Conservation (phyloP, 2,888 invertebrate species). For the Steinernema carpocapsae region DNA sequence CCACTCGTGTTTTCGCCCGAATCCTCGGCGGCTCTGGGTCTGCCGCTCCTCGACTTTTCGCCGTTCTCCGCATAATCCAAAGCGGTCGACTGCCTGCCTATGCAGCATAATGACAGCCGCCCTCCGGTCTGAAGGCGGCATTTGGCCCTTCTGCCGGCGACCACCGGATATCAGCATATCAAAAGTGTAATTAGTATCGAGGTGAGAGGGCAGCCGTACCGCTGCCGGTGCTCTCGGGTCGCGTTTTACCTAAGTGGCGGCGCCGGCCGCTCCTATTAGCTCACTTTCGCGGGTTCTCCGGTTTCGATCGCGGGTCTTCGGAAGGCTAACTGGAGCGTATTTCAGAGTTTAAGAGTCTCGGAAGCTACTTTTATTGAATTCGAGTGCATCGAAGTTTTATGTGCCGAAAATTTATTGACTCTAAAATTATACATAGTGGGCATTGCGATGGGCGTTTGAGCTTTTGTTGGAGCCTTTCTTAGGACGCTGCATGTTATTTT, state of each 20-base stretch:
- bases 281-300: not conserved
- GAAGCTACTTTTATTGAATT: not conserved
- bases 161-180: slow-evolving; percentile 21
- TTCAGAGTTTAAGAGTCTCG: too few relatives aligned
- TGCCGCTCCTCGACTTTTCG: not conserved
- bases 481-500: too few relatives aligned
- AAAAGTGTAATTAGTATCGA: slow-evolving; percentile 21
- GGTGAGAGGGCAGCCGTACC: slow-evolving; percentile 2
- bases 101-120: slow-evolving; percentile 30
- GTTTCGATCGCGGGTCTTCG: too few relatives aligned
- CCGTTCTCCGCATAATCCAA: slow-evolving; percentile 24
- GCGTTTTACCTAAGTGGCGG: not conserved
- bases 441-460: too few relatives aligned
- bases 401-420: too few relatives aligned
- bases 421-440: too few relatives aligned
- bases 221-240: too few relatives aligned
- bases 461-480: too few relatives aligned
- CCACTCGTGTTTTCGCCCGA: not conserved
- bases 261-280: not conserved
- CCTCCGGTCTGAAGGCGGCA: too few relatives aligned
- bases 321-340: too few relatives aligned
- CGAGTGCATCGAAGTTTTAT: not conserved
- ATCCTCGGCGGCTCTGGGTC: not conserved
- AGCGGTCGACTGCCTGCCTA: not conserved
- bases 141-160: too few relatives aligned